Evolutionary conservation across 1,140 invertebrate species (phyloP), one percentile per base, ranked within the genome.

Genomic region (Papilio dardanus): DNA sequence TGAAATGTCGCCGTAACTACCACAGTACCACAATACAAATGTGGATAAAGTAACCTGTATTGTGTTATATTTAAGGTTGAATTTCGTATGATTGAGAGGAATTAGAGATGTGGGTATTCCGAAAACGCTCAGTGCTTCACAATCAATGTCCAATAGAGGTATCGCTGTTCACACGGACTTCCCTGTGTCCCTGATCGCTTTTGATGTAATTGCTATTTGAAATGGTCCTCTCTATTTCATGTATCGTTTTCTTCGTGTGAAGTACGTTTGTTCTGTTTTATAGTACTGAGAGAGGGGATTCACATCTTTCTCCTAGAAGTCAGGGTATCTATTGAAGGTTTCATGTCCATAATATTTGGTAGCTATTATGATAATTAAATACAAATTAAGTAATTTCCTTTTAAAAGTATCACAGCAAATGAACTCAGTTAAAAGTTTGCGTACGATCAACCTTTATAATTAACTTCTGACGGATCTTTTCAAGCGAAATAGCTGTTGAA

Each of bases 81-180:
- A 62, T 62, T 62, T 62, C 54, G 54, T 28, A 14, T 30, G 12
- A 0, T 28, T 14, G 24, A 62, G 14, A 28, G 28, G 54, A 14
- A 62, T 62, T 8, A 12, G 12, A 14, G 14, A 62, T 3, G 54
- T 62, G 12, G 24, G 54, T 62, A 28, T 24, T 28, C 21, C 54
- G 54, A 62, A 62, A 62, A 30, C 12, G 54, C 54, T 62, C 54
- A 62, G 54, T 62, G 54, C 54, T 62, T 62, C 3, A 62, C 54
- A 62, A 62, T 62, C 54, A 62, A 30, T 62, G 54, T 62, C 54
- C 54, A 62, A 62, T 62, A 62, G 54, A 62, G 54, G 54, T 62
- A 62, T 62, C 54, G 24, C 54, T 62, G 54, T 62, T 62, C 54
- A 62, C 54, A 62, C 54, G 54, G 12, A 62, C 54, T 62, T 62